phyloP scores from a whole-genome alignment of 2,888 invertebrate species.

The Aquatica leii region DNA sequence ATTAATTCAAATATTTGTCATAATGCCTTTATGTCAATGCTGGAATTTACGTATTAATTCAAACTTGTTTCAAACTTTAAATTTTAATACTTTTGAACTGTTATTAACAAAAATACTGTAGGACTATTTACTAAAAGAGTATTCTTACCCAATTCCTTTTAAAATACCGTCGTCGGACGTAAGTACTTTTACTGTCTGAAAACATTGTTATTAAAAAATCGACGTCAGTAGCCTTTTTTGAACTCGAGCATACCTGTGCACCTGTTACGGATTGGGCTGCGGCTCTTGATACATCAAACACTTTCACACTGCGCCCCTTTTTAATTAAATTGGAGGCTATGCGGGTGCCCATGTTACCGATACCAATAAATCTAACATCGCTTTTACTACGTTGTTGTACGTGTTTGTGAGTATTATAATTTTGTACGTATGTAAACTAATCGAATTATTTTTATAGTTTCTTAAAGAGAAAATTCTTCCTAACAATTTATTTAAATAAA shows the following conservation, averaged over 20 bases:
- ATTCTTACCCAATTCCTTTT: conserved; percentile 71
- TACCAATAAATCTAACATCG: conserved; percentile 89
- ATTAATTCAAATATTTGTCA: no score
- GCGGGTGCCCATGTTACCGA: conserved; percentile 96
- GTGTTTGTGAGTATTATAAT: no score
- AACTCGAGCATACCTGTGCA: conserved; percentile 74
- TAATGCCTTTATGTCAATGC: no score
- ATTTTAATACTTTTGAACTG: no score
- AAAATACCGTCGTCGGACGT: conserved; percentile 59
- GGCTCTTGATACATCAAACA: conserved; percentile 80
- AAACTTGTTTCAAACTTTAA: no score
- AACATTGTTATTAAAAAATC: conserved; percentile 92
- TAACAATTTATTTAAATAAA: no score
- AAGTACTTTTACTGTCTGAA: conserved; percentile 88
- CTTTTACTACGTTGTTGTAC: conserved; percentile 50
- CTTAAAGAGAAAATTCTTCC: no score
- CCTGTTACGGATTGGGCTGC: conserved; percentile 74
- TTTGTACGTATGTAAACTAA: no score
- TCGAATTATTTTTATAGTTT: no score
- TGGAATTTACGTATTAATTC: no score
- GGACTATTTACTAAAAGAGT: conserved; percentile 92
- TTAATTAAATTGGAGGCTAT: conserved; percentile 88
- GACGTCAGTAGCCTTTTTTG: conserved; percentile 78
- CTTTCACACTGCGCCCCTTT: conserved; percentile 80
- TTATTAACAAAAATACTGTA: no score